These are phyloP conservation scores for Tragulus kanchil DNA, from an alignment of 2,113 vertebrate genomes.

Conservation along the genomic window DNA sequence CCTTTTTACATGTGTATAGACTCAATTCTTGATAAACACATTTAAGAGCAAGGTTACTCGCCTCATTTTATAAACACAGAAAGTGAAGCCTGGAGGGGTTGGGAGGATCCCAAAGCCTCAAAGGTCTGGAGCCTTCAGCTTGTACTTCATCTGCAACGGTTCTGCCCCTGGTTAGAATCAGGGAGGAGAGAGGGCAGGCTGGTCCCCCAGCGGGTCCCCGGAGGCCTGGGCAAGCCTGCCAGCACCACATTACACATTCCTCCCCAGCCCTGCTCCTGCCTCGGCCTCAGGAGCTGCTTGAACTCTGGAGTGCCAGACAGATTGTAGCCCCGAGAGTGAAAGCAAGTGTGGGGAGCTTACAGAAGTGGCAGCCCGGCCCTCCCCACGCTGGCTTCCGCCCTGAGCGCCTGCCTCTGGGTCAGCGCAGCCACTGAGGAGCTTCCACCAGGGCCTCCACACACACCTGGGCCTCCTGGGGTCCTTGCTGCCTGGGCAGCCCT, in stretches of 20 bases:
- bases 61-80: too few relatives aligned
- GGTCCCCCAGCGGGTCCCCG: background rate
- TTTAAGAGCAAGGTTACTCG: too few relatives aligned
- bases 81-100: background rate
- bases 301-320: conserved; percentile 31
- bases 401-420: background rate
- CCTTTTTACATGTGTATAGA: too few relatives aligned
- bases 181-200: background rate
- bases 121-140: background rate
- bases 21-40: too few relatives aligned
- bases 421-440: background rate
- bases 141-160: background rate
- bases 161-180: background rate
- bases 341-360: background rate
- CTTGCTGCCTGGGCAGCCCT: background rate
- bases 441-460: background rate
- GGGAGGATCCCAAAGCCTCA: background rate
- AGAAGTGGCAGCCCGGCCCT: background rate
- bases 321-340: background rate
- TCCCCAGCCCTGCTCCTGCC: background rate
- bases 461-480: background rate
- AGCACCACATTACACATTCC: background rate
- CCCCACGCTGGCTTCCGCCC: background rate
- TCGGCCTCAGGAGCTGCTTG: background rate
- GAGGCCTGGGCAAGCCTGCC: background rate